A percentile compares a stretch with the other conserved stretches of the same genome.
Evolutionary conservation across 2,113 vertebrate genomes (phyloP).

Genomic region (Falcunculus frontatus): DNA sequence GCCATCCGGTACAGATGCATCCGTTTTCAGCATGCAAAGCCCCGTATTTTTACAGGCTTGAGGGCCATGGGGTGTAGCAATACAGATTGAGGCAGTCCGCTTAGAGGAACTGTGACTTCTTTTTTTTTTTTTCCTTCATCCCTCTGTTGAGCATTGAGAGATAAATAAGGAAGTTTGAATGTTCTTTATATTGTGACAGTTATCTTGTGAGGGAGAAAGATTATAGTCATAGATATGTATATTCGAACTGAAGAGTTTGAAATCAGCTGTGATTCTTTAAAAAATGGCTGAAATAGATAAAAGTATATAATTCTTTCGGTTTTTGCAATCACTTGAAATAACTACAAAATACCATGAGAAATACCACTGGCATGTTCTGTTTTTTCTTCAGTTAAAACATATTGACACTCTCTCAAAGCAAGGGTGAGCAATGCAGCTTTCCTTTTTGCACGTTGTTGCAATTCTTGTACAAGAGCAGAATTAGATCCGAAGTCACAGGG

Average conservation of each 20-base stretch:
- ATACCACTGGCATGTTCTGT: fast-evolving
- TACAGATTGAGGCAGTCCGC: not conserved
- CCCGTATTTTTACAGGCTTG: not conserved
- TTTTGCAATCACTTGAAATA: not conserved
- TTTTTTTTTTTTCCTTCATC: not conserved
- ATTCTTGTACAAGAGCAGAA: not conserved
- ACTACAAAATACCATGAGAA: not conserved
- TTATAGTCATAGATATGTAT: not conserved
- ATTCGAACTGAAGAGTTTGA: not conserved
- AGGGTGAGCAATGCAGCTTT: not conserved
- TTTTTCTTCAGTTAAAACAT: not conserved
- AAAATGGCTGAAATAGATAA: not conserved
- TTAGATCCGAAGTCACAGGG: not conserved
- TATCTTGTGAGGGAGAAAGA: not conserved
- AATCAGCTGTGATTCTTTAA: not conserved
- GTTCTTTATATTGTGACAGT: not conserved
- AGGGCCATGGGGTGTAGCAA: not conserved
- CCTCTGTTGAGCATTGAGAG: not conserved
- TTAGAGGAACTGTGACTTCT: slow-evolving; percentile 4
- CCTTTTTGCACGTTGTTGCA: not conserved
- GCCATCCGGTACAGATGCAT: not conserved
- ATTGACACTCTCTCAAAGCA: not conserved
- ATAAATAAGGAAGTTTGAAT: slow-evolving; percentile 49
- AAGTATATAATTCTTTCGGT: not conserved
- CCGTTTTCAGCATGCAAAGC: not conserved